phyloP scores from a whole-genome alignment of 2,888 invertebrate species.

The Dicroscelio sp. region DNA sequence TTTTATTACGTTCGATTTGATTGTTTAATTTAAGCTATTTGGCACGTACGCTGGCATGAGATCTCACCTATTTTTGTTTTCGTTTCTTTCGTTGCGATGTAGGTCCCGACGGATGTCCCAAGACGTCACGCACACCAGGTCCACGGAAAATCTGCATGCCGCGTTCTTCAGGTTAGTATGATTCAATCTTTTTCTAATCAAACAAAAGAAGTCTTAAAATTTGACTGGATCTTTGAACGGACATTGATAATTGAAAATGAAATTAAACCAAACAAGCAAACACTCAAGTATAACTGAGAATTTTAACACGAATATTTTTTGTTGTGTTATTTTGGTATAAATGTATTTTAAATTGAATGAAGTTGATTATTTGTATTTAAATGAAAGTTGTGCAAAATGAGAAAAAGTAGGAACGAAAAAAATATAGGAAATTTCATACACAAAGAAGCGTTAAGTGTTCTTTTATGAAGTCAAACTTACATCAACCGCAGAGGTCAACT shows the following conservation, averaged over 20 bases:
- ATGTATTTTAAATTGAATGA: not conserved
- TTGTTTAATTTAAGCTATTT: slow-evolving; percentile 81
- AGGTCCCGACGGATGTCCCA: slow-evolving; percentile 97
- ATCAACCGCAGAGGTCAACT: slow-evolving; percentile 67
- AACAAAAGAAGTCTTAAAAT: too few relatives aligned
- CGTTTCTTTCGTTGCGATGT: slow-evolving; percentile 92
- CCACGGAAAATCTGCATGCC: slow-evolving; percentile 90
- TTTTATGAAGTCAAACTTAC: slow-evolving; percentile 68
- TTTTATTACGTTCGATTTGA: slow-evolving; percentile 48
- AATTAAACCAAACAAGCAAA: too few relatives aligned
- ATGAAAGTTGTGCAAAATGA: not conserved
- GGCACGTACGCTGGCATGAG: slow-evolving; percentile 88
- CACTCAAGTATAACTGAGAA: too few relatives aligned
- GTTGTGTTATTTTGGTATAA: too few relatives aligned
- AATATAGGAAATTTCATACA: slow-evolving; percentile 30
- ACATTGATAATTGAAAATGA: slow-evolving; percentile 14
- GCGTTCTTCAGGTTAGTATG: slow-evolving; percentile 91
- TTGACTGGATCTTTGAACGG: too few relatives aligned
- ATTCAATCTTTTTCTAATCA: too few relatives aligned
- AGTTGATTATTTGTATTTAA: not conserved
- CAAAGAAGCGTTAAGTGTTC: slow-evolving; percentile 40
- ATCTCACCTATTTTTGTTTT: slow-evolving; percentile 86
- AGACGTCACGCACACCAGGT: slow-evolving; percentile 92
- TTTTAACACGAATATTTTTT: too few relatives aligned
- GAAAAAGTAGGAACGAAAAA: slow-evolving; percentile 1